Evolutionary conservation across 2,113 vertebrate species (phyloP).

Genomic region (Pristiophorus japonicus): DNA sequence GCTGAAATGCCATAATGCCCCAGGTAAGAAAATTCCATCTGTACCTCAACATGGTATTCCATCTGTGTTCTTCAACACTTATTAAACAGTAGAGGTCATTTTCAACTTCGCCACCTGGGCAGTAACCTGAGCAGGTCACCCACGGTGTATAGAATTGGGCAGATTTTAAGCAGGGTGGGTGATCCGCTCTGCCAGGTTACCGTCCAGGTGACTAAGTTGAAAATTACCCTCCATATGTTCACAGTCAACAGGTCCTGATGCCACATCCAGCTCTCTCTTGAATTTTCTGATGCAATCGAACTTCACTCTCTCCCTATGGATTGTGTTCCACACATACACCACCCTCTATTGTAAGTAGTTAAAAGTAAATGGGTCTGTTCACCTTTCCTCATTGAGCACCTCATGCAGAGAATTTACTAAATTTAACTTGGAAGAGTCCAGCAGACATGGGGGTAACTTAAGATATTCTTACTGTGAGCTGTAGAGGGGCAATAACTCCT

Average conservation of each 20-base stretch:
- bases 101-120: neutral
- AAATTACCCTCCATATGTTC: neutral
- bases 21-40: neutral
- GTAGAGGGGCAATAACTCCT: conserved; percentile 63
- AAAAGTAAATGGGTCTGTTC: neutral
- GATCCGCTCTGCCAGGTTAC: neutral
- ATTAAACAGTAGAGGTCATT: neutral
- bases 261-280: neutral
- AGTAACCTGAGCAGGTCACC: neutral
- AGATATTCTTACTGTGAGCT: conserved; percentile 73
- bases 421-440: neutral
- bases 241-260: neutral
- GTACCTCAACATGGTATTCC: neutral
- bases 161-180: too few relatives aligned
- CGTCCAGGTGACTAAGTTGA: neutral
- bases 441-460: neutral
- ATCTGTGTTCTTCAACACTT: neutral
- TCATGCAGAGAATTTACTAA: neutral
- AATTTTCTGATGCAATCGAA: neutral
- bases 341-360: too few relatives aligned
- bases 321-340: neutral
- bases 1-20: neutral
- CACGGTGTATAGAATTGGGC: neutral
- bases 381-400: neutral
- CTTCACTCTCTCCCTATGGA: neutral